A percentile compares a stretch with the other conserved stretches of the same genome.
Conservation (phyloP, 2,888 invertebrate species). For the Caenorhabditis becei region DNA sequence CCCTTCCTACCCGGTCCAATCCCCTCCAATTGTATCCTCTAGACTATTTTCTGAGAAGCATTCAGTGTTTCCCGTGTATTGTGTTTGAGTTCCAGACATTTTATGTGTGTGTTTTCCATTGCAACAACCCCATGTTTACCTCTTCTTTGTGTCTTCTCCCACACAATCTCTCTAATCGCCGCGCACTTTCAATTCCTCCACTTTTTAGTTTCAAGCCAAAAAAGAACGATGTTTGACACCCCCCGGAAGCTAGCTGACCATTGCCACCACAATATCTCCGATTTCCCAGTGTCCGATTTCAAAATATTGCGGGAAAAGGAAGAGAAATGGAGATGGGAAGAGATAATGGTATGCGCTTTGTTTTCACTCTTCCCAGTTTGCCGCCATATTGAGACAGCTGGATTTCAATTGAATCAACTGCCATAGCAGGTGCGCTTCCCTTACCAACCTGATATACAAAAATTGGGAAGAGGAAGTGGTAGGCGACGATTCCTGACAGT, state of each 20-base stretch:
- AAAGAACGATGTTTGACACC: conserved; percentile 34
- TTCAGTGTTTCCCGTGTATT: background rate
- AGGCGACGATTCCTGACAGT: conserved; percentile 36
- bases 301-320: conserved; percentile 31
- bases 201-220: background rate
- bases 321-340: background rate
- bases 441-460: conserved; percentile 47
- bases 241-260: conserved; percentile 8
- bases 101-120: background rate
- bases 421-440: conserved; percentile 11
- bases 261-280: conserved; percentile 34
- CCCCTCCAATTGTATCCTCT: too few species aligned
- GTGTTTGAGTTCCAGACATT: background rate
- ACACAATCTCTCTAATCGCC: background rate
- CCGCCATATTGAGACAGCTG: conserved; percentile 54
- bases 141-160: background rate
- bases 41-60: background rate
- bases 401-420: conserved; percentile 14
- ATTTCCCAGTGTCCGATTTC: conserved; percentile 55
- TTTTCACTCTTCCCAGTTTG: conserved; percentile 1
- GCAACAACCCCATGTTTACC: background rate
- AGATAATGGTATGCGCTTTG: conserved; percentile 23
- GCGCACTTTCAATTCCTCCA: background rate
- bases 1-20: too few species aligned
- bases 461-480: conserved; percentile 35